Percentiles rank a stretch among this genome's conserved stretches.
Conservation (phyloP, 1,140 invertebrate genomes). For the Streblospio benedicti region DNA sequence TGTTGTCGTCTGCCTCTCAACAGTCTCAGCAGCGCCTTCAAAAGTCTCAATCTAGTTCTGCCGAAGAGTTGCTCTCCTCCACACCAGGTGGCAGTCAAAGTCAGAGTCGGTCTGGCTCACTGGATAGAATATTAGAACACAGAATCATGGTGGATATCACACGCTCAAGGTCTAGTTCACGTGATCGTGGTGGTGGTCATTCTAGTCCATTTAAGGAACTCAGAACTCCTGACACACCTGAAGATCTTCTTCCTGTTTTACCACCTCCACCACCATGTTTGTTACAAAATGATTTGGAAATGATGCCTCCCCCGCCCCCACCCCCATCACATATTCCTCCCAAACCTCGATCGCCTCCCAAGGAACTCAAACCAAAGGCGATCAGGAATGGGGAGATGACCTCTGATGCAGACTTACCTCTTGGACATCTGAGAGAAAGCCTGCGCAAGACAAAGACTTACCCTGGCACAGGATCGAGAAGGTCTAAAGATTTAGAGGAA, state of each 20-base stretch:
- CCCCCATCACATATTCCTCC: conserved; percentile 31
- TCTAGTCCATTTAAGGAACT: conserved; percentile 39
- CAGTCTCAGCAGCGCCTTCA: too few species aligned
- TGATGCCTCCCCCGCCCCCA: conserved; percentile 24
- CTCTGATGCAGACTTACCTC: neutral
- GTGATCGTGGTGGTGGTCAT: conserved; percentile 35
- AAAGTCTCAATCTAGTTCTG: conserved; percentile 15
- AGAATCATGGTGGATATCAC: conserved; percentile 50
- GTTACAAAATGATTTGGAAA: neutral
- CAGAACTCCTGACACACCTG: conserved; percentile 57
- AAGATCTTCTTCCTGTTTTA: conserved; percentile 42
- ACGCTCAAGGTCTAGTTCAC: conserved; percentile 33
- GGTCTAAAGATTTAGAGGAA: conserved; percentile 7
- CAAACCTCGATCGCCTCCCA: conserved; percentile 9
- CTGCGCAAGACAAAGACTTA: conserved; percentile 9
- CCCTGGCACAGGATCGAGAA: conserved; percentile 5
- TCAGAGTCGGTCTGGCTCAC: conserved; percentile 22
- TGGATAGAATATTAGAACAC: conserved; percentile 32
- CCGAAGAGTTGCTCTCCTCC: conserved; percentile 17
- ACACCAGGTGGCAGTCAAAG: conserved; percentile 14
- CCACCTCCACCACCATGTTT: conserved; percentile 20
- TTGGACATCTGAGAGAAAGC: conserved; percentile 1
- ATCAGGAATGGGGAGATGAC: neutral
- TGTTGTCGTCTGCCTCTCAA: too few species aligned
- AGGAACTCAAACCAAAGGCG: neutral